Evolutionary conservation across 2,797 vertebrate species (phyloP).

Genomic region (Gobio occitaniae): DNA sequence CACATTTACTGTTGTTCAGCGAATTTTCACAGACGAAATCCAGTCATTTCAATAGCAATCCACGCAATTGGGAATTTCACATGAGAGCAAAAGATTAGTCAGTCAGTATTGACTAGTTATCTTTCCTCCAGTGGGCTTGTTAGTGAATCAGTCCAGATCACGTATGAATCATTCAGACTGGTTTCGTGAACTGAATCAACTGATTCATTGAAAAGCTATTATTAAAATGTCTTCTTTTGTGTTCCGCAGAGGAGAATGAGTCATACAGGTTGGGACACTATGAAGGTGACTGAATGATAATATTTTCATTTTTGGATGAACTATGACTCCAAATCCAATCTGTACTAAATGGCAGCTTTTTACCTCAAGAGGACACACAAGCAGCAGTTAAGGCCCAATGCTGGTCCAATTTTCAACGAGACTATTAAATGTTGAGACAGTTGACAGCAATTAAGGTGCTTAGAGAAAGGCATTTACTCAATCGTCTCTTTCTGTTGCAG

Average conservation of each 20-base stretch:
- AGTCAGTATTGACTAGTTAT: not conserved
- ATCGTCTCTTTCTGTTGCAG: slow-evolving; percentile 58
- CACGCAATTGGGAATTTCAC: not conserved
- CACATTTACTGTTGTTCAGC: not conserved
- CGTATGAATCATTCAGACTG: not conserved
- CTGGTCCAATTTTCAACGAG: slow-evolving; percentile 44
- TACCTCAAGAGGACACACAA: slow-evolving; percentile 5
- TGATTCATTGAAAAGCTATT: not conserved
- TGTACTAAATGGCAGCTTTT: slow-evolving; percentile 8
- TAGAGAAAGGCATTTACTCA: slow-evolving; percentile 54
- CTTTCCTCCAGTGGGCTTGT: not conserved
- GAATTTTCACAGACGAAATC: too few relatives aligned
- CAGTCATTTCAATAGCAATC: too few relatives aligned
- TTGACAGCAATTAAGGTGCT: slow-evolving; percentile 65
- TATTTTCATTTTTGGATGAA: not conserved
- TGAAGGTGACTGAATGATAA: not conserved
- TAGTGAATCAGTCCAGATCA: not conserved
- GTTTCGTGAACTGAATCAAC: not conserved
- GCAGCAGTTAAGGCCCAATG: slow-evolving; percentile 11
- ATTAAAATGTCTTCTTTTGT: not conserved
- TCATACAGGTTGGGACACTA: not conserved
- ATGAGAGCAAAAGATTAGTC: not conserved
- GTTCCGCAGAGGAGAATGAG: not conserved
- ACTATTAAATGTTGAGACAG: slow-evolving; percentile 46
- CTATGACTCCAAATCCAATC: not conserved